These are phyloP conservation scores for Brevimyrus niger DNA, from an alignment of 2,113 vertebrate genomes.

Conservation along the genomic window DNA sequence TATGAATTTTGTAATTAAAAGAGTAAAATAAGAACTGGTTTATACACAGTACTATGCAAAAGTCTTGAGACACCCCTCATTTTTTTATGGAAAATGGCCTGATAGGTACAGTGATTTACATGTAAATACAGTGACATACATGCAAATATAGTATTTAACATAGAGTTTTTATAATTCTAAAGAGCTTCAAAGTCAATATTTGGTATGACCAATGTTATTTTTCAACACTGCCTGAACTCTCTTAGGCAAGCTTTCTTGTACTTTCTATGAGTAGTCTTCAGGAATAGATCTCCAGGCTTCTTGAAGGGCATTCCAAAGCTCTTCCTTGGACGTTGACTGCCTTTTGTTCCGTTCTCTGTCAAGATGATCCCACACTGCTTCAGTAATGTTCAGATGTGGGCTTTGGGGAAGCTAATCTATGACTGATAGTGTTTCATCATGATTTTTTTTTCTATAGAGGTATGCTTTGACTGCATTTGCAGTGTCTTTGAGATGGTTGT, in stretches of 20 bases:
- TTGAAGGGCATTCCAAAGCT: background rate
- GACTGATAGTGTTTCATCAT: background rate
- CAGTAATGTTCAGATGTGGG: background rate
- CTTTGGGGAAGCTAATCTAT: background rate
- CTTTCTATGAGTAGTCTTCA: background rate
- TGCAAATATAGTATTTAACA: background rate
- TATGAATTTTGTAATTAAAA: background rate
- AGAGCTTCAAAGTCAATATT: background rate
- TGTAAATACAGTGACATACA: background rate
- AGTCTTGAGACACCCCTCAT: background rate
- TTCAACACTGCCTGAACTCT: background rate
- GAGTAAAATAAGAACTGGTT: background rate
- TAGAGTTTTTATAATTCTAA: background rate
- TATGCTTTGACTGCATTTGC: background rate
- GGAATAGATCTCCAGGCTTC: background rate
- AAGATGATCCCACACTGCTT: background rate
- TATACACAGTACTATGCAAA: background rate
- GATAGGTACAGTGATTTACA: background rate
- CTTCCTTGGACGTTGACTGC: background rate
- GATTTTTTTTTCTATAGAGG: background rate
- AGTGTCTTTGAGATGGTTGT: background rate
- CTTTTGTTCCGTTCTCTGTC: background rate
- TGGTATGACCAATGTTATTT: background rate
- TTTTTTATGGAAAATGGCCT: background rate
- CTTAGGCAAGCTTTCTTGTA: slow-evolving; percentile 3